A percentile compares a stretch with the other conserved stretches of the same genome.
phyloP scores from a whole-genome alignment of 2,888 invertebrate species.

The Pelosia muscerda region DNA sequence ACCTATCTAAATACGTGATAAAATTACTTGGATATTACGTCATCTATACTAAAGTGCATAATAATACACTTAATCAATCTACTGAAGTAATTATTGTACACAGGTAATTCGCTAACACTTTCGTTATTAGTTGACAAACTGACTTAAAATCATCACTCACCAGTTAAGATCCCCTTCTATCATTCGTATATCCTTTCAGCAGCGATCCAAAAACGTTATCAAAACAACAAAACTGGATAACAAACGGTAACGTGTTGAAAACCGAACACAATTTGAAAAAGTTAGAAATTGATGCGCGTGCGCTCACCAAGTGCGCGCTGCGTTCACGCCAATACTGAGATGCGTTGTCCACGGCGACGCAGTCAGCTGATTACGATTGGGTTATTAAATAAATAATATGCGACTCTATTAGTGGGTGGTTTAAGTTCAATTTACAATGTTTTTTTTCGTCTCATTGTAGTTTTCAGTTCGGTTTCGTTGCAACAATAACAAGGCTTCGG shows the following conservation, averaged over 20 bases:
- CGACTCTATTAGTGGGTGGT: slow-evolving; percentile 25
- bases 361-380: slow-evolving; percentile 68
- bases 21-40: background rate
- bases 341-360: slow-evolving; percentile 43
- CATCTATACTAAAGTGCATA: background rate
- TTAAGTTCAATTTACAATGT: slow-evolving; percentile 28
- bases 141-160: slow-evolving; percentile 4
- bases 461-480: slow-evolving; percentile 51
- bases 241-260: slow-evolving; percentile 26
- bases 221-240: background rate
- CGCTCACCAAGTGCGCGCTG: slow-evolving; percentile 61
- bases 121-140: background rate
- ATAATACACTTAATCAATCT: background rate
- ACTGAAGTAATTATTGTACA: background rate
- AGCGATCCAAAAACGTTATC: background rate
- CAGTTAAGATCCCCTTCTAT: background rate
- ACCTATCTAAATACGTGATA: background rate
- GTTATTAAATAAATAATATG: slow-evolving; percentile 43
- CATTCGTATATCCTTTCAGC: background rate
- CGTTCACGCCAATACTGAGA: slow-evolving; percentile 75
- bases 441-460: slow-evolving; percentile 24
- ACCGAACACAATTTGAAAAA: slow-evolving; percentile 51
- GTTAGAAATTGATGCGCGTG: slow-evolving; percentile 45
- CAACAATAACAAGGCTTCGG: slow-evolving; percentile 23
- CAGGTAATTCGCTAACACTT: background rate